Conservation (phyloP, 2,888 invertebrate genomes). For the Netelia fuscicornis region DNA sequence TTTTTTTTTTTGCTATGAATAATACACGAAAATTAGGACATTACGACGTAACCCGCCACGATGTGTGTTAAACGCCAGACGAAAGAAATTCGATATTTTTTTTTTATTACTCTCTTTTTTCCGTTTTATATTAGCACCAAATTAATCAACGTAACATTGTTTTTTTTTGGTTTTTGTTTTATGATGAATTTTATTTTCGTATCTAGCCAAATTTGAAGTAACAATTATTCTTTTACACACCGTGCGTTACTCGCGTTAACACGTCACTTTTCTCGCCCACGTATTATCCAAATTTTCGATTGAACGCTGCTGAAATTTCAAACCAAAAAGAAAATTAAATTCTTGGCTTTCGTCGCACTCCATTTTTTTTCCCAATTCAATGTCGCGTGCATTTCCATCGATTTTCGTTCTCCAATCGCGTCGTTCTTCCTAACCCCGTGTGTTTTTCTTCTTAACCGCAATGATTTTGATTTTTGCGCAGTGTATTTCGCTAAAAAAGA, state of each 20-base stretch:
- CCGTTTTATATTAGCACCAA: constrained; percentile 41
- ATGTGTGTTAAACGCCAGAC: constrained; percentile 38
- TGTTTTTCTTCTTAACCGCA: constrained; percentile 8
- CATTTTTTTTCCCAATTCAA: neutral
- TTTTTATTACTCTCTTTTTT: constrained; percentile 20
- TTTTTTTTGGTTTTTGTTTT: constrained; percentile 1
- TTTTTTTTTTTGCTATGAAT: neutral
- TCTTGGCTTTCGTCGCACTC: constrained; percentile 8
- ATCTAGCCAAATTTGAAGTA: neutral
- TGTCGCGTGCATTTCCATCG: constrained; percentile 30
- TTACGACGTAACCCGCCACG: constrained; percentile 36
- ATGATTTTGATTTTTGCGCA: constrained; percentile 45
- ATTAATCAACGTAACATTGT: constrained; percentile 33
- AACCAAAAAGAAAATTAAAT: constrained; percentile 2
- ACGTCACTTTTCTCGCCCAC: constrained; percentile 22
- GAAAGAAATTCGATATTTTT: constrained; percentile 39
- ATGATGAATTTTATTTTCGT: constrained; percentile 6
- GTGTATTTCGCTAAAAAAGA: neutral
- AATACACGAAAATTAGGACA: constrained; percentile 19
- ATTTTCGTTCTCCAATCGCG: constrained; percentile 26
- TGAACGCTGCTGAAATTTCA: constrained; percentile 29
- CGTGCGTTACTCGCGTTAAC: constrained; percentile 50
- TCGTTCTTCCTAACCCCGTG: constrained; percentile 35
- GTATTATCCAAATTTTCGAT: constrained; percentile 22
- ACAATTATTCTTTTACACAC: constrained; percentile 42